Evolutionary conservation across 64 coral and sea anemone species (phyloP), one percentile per base, ranked within the genome.

Genomic region (Montipora sp.): DNA sequence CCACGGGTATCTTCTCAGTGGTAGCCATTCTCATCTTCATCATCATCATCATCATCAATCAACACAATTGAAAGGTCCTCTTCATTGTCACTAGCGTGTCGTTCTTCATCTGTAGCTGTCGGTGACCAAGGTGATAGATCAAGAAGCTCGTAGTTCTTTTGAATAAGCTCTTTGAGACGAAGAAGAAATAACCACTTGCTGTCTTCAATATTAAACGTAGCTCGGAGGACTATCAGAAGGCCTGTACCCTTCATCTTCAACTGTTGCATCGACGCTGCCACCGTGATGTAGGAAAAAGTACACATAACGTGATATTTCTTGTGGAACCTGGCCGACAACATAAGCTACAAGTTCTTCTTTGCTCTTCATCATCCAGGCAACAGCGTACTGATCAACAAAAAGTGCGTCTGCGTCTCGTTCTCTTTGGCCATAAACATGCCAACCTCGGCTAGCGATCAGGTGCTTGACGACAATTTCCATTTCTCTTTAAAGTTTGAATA

Each of bases 291-390:
- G 86, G 21, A 88, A 88, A 84, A 76, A 89, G 75, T 78, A 89
- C 70, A 77, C 87, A 89, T 22, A 84, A 70, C 59, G 53, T 67
- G 81, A 84, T 67, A 68, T 61, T 84, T 84, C 59, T 84, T 84
- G 53, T 47, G 81, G 24, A 47, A 68, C 53, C 0, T 84, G 16
- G 59, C 81, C 81, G 23, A 84, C 81, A 59, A 89, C 87, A 89
- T 89, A 8, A 59, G 50, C 73, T 61, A 89, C 75, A 77, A 89
- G 87, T 61, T 89, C 66, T 46, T 57, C 87, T 89, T 89, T 89
- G 75, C 87, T 89, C 87, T 89, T 89, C 70, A 77, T 45, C 87
- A 89, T 77, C 72, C 87, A 89, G 43, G 87, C 87, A 13, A 89
- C 71, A 58, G 71, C 48, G 49, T 88, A 88, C 68, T 88, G 65